Conservation (phyloP, 92 coral and sea anemone species). For the Scolanthus callimorphus region DNA sequence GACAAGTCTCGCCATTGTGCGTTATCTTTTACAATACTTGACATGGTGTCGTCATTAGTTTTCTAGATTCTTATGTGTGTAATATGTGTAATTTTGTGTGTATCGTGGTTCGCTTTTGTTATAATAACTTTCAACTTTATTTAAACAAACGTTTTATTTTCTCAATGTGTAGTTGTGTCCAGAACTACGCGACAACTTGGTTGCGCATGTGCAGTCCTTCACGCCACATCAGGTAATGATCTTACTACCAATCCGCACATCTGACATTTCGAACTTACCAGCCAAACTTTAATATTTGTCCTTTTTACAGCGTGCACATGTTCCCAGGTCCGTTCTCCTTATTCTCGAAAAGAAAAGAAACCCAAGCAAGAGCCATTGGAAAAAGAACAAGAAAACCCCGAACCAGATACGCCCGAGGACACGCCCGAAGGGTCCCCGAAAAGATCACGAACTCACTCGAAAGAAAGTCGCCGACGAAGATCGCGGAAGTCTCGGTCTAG, state of each 20-base stretch:
- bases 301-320: slow-evolving; percentile 81
- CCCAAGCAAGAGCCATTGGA: slow-evolving; percentile 58
- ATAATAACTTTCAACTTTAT: too few relatives aligned
- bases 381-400: slow-evolving; percentile 80
- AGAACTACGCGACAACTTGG: slow-evolving; percentile 86
- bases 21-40: too few relatives aligned
- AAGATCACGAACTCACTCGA: slow-evolving; percentile 51
- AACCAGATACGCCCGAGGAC: slow-evolving; percentile 51
- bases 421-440: slow-evolving; percentile 45
- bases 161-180: slow-evolving; percentile 65
- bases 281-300: too few relatives aligned
- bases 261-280: too few relatives aligned
- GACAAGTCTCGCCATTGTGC: too few relatives aligned
- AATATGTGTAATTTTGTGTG: neutral
- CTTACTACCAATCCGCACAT: too few relatives aligned
- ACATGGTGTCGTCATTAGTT: too few relatives aligned
- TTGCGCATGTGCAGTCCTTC: slow-evolving; percentile 94
- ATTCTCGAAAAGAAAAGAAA: slow-evolving; percentile 96
- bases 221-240: slow-evolving; percentile 98
- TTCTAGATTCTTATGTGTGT: neutral
- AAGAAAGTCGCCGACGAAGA: slow-evolving; percentile 54
- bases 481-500: slow-evolving; percentile 68
- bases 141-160: too few relatives aligned
- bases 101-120: too few relatives aligned
- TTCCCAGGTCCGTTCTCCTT: slow-evolving; percentile 91